Percentiles rank a stretch among this genome's conserved stretches.
Evolutionary conservation across 2,113 vertebrate species (phyloP).

Genomic region (Ptilorrhoa leucosticta): DNA sequence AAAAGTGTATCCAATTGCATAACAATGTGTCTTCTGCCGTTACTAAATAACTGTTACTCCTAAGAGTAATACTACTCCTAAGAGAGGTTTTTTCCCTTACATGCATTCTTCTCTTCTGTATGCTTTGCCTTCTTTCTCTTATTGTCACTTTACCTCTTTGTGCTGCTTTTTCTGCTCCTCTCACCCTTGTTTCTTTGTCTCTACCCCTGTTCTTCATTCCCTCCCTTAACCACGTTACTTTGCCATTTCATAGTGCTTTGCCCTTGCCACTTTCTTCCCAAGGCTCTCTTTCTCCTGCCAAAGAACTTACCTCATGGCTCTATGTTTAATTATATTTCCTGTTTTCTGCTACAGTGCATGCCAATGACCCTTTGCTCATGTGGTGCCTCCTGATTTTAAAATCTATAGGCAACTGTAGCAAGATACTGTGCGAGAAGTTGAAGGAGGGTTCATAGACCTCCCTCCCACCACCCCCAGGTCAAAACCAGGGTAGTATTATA

Average conservation of each 20-base stretch:
- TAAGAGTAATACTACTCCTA: background rate
- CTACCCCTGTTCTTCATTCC: background rate
- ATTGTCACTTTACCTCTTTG: background rate
- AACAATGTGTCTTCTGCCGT: background rate
- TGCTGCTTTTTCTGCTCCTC: background rate
- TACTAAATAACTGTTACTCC: background rate
- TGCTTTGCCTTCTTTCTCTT: background rate
- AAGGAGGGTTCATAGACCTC: background rate
- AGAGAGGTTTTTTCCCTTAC: background rate
- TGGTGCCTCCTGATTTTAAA: background rate
- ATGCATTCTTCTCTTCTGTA: background rate
- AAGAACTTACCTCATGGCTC: background rate
- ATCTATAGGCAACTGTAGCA: background rate
- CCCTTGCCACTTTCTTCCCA: background rate
- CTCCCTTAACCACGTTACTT: background rate
- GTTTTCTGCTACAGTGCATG: background rate
- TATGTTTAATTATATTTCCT: slow-evolving; percentile 1
- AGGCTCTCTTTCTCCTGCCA: background rate
- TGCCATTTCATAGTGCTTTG: background rate
- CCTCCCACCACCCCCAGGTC: background rate
- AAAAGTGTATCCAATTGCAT: background rate
- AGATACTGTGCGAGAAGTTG: background rate
- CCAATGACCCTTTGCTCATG: background rate
- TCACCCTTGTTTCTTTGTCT: background rate
- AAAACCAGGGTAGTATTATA: background rate